Evolutionary conservation across 1,140 invertebrate genomes (phyloP).

Genomic region (Neodiprion virginianus): DNA sequence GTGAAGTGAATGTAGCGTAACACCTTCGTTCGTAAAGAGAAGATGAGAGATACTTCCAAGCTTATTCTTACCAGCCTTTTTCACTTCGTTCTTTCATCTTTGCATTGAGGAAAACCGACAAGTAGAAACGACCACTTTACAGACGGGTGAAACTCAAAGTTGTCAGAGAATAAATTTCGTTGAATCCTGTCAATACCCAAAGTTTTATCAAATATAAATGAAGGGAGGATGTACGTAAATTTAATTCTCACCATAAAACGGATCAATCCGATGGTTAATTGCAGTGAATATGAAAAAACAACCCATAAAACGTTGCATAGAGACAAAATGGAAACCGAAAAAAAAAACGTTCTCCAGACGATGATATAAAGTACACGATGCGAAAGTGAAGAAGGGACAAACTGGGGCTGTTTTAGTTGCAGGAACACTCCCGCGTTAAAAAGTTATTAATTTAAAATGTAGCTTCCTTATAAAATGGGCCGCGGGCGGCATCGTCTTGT

Average conservation of each 20-base stretch:
- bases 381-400: background rate
- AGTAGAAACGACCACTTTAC: background rate
- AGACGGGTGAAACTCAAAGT: background rate
- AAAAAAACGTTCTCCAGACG: background rate
- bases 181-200: no score
- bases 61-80: no score
- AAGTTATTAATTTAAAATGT: slow-evolving; percentile 4
- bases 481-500: background rate
- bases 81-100: background rate
- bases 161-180: background rate
- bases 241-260: no score
- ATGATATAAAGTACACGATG: background rate
- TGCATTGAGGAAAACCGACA: background rate
- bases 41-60: no score
- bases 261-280: no score
- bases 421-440: background rate
- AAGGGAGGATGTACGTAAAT: no score
- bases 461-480: background rate
- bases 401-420: background rate
- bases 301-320: background rate
- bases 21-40: no score
- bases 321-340: background rate
- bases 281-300: background rate
- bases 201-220: no score
- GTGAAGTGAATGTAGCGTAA: background rate